Conservation (phyloP, 2,113 vertebrate genomes). For the Zapus hudsonius region DNA sequence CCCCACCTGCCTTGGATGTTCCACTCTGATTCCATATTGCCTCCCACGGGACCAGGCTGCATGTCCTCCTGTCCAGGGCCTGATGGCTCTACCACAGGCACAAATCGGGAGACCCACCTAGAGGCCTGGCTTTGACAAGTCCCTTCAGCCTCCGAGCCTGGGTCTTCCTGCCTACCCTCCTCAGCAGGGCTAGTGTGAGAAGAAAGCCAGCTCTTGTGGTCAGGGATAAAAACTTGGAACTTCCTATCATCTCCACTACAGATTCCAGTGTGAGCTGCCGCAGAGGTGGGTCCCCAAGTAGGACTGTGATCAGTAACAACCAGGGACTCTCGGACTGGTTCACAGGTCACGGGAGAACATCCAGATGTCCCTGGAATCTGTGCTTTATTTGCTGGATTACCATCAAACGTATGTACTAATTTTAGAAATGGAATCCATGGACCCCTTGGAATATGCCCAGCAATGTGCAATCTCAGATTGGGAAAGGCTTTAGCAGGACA, state of each 20-base stretch:
- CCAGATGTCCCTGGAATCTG: not conserved
- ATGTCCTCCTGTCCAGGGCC: rapidly evolving
- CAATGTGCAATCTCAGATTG: conserved; percentile 24
- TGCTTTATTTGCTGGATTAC: conserved; percentile 20
- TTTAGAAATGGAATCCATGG: conserved; percentile 46
- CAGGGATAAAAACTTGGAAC: not conserved
- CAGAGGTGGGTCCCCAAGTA: rapidly evolving
- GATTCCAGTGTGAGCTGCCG: not conserved
- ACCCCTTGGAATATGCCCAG: conserved; percentile 2
- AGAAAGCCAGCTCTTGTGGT: not conserved
- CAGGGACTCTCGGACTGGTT: not conserved
- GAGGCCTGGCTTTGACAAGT: not conserved
- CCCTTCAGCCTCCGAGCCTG: not conserved
- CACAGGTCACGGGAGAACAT: not conserved
- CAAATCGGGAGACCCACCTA: not conserved
- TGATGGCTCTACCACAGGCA: rapidly evolving
- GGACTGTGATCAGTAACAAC: not conserved
- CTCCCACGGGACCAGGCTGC: not conserved
- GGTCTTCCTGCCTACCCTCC: not conserved
- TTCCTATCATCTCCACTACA: not conserved
- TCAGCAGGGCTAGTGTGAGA: not conserved
- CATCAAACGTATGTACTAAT: not conserved
- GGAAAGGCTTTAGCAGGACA: conserved; percentile 8
- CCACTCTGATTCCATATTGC: not conserved
- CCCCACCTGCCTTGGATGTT: conserved; percentile 75